These are phyloP conservation scores for Meloe dianella DNA, from an alignment of 2,888 invertebrate genomes.

Conservation along the genomic window DNA sequence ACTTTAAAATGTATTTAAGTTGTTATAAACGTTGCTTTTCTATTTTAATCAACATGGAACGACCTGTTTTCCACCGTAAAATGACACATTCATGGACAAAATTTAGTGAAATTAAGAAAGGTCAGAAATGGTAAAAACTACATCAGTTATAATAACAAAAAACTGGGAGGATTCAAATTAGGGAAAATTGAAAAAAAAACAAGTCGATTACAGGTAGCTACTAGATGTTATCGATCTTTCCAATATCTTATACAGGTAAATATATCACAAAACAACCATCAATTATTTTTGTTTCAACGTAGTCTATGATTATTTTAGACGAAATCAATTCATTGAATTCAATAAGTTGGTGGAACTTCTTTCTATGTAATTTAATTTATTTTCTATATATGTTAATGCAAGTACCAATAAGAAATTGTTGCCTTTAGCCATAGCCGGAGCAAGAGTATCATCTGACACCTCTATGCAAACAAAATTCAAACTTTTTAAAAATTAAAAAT, in stretches of 20 bases:
- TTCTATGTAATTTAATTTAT: not conserved
- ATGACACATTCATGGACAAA: not conserved
- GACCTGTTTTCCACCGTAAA: slow-evolving; percentile 16
- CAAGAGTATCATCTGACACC: too few relatives aligned
- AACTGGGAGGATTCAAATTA: too few relatives aligned
- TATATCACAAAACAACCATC: too few relatives aligned
- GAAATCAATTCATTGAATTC: not conserved
- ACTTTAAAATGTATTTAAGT: slow-evolving; percentile 28
- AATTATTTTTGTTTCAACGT: not conserved
- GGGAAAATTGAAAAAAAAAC: not conserved
- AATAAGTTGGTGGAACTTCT: not conserved
- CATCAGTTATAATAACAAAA: not conserved
- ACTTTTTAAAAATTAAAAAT: too few relatives aligned
- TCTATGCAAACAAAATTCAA: too few relatives aligned
- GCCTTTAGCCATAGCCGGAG: too few relatives aligned
- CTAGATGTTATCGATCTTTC: not conserved
- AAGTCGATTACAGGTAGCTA: not conserved
- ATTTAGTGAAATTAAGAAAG: not conserved
- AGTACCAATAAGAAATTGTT: too few relatives aligned
- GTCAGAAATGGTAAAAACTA: not conserved
- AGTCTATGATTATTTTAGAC: not conserved
- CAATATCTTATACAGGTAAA: not conserved
- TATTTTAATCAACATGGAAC: slow-evolving; percentile 25
- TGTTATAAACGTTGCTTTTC: slow-evolving; percentile 25
- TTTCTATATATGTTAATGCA: too few relatives aligned